phyloP scores from a whole-genome alignment of 2,888 invertebrate genomes.

The Silvanus unidentatus region DNA sequence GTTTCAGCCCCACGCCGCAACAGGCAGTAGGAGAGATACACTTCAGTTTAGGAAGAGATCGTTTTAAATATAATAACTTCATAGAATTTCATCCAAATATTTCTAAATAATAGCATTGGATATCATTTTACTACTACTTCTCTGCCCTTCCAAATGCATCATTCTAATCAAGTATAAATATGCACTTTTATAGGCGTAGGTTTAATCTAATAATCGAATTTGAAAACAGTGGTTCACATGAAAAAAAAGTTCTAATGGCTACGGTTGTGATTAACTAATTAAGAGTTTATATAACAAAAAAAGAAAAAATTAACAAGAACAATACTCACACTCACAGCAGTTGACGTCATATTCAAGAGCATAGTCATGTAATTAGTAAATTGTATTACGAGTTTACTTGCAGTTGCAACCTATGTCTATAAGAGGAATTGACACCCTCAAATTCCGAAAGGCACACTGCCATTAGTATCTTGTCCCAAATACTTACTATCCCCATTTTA shows the following conservation, averaged over 20 bases:
- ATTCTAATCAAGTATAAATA: too few relatives aligned
- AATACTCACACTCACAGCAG: too few relatives aligned
- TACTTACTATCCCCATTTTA: conserved; percentile 20
- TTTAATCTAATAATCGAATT: background rate
- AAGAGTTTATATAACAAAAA: background rate
- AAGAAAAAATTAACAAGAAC: too few relatives aligned
- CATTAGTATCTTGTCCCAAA: conserved; percentile 26
- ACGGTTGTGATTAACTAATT: background rate
- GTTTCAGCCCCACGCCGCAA: conserved; percentile 44
- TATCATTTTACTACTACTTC: background rate
- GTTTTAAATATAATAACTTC: conserved; percentile 33
- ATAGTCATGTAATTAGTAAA: conserved; percentile 1
- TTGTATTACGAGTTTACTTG: conserved; percentile 7
- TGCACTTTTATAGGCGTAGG: background rate
- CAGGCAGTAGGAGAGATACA: conserved; percentile 38
- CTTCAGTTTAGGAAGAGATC: conserved; percentile 32
- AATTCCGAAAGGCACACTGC: conserved; percentile 26
- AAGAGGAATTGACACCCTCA: conserved; percentile 12
- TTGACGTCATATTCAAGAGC: background rate
- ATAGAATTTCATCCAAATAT: conserved; percentile 20
- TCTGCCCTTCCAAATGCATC: background rate
- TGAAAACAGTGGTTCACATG: background rate
- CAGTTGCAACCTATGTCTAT: conserved; percentile 18
- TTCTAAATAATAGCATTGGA: background rate
- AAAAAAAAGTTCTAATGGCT: background rate